phyloP scores from a whole-genome alignment of 2,888 invertebrate species.

The Napeogenes sylphis region DNA sequence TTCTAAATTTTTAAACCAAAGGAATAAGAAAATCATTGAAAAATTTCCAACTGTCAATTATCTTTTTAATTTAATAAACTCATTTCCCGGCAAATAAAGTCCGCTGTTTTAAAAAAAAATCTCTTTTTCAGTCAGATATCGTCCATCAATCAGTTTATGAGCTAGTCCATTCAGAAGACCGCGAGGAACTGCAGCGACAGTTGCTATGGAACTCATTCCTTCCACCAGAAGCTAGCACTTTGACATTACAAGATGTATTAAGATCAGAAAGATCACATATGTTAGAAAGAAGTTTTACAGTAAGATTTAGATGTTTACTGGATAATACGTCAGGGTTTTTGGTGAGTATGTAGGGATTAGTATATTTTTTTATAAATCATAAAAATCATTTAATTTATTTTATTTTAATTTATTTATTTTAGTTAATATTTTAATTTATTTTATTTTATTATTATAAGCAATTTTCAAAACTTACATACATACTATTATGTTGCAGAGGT shows the following conservation, averaged over 20 bases:
- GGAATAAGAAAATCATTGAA: neutral
- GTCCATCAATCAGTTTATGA: constrained; percentile 99
- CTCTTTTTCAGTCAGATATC: constrained; percentile 93
- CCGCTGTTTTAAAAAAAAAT: no score
- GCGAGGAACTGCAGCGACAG: constrained; percentile 97
- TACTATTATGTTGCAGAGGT: constrained; percentile 80
- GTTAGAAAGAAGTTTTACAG: constrained; percentile 97
- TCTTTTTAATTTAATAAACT: no score
- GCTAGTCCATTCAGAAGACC: constrained; percentile 98
- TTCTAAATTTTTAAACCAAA: constrained; percentile 1
- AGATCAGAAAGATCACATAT: constrained; percentile 92
- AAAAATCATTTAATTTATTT: constrained; percentile 10
- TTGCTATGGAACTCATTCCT: constrained; percentile 96
- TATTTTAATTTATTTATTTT: neutral
- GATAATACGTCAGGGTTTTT: constrained; percentile 99
- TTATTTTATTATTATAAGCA: neutral
- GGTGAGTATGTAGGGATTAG: constrained; percentile 76
- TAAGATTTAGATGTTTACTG: constrained; percentile 97
- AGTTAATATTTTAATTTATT: neutral
- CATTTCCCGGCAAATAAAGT: no score
- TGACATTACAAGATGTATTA: constrained; percentile 90
- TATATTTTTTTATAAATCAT: neutral
- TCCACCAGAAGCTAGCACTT: constrained; percentile 85
- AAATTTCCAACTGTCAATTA: no score
- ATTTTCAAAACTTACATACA: neutral